Conservation (phyloP, 92 coral and sea anemone species). For the Galaxea fascicularis region DNA sequence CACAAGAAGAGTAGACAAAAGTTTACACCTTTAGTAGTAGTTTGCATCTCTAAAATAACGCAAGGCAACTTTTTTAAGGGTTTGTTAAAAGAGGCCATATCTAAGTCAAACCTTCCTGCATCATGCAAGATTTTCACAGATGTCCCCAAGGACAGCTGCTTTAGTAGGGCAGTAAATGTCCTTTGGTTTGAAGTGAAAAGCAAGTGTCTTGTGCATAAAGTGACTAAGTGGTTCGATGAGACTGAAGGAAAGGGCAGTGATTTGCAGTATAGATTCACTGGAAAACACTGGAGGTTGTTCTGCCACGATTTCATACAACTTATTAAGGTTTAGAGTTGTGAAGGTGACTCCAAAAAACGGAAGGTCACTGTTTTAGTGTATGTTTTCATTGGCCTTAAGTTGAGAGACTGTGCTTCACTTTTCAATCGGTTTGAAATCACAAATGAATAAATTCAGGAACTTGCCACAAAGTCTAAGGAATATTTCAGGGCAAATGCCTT, state of each 20-base stretch:
- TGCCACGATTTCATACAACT: slow-evolving; percentile 65
- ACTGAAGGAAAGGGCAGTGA: slow-evolving; percentile 61
- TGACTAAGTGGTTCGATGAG: slow-evolving; percentile 61
- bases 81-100: slow-evolving; percentile 68
- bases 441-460: slow-evolving; percentile 29
- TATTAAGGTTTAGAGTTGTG: slow-evolving; percentile 55
- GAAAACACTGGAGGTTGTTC: slow-evolving; percentile 53
- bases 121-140: slow-evolving; percentile 61
- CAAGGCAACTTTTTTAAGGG: slow-evolving; percentile 69
- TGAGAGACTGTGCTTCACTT: slow-evolving; percentile 58
- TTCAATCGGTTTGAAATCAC: slow-evolving; percentile 51
- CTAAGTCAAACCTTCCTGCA: slow-evolving; percentile 49
- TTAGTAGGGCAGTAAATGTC: slow-evolving; percentile 54
- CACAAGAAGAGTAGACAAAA: slow-evolving; percentile 62
- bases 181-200: slow-evolving; percentile 52
- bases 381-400: slow-evolving; percentile 56
- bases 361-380: slow-evolving; percentile 51
- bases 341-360: slow-evolving; percentile 54
- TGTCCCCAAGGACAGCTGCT: slow-evolving; percentile 59
- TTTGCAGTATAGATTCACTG: slow-evolving; percentile 69
- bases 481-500: slow-evolving; percentile 68
- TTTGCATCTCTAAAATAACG: no score
- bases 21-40: slow-evolving; percentile 60
- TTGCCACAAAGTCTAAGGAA: slow-evolving; percentile 29
- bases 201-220: slow-evolving; percentile 44